These are phyloP conservation scores for Myiozetetes cayanensis DNA, from an alignment of 2,113 vertebrate genomes.

Conservation along the genomic window DNA sequence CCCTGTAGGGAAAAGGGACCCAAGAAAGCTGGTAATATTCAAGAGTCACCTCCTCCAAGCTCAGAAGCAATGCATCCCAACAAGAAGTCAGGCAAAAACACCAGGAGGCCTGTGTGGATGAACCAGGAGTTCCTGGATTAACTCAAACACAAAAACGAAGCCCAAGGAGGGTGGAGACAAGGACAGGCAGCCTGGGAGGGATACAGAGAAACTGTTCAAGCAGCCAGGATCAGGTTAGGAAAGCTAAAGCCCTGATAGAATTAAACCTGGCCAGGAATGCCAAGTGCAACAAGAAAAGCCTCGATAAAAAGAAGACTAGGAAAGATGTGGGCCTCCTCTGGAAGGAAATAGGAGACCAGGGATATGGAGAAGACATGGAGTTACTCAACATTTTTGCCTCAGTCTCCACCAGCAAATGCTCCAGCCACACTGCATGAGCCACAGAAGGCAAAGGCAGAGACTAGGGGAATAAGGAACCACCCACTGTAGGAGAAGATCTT, in stretches of 20 bases:
- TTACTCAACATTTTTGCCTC: not conserved
- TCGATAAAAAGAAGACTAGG: not conserved
- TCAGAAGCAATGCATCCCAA: not conserved
- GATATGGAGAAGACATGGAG: not conserved
- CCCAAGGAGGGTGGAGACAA: too few relatives aligned
- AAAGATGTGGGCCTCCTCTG: not conserved
- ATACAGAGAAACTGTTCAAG: not conserved
- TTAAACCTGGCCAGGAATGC: not conserved
- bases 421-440: not conserved
- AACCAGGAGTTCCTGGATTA: not conserved
- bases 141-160: not conserved
- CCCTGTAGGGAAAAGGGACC: not conserved
- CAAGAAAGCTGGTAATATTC: accelerated
- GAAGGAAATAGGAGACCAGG: not conserved
- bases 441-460: not conserved
- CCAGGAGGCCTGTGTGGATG: not conserved
- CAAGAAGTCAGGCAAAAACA: not conserved
- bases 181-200: not conserved
- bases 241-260: not conserved
- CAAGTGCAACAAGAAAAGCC: not conserved
- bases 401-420: not conserved
- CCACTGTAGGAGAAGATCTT: too few relatives aligned
- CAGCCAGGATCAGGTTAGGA: not conserved
- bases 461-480: not conserved
- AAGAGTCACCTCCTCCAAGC: not conserved